phyloP scores from a whole-genome alignment of 2,797 vertebrate genomes.

The Takifugu rubripes region DNA sequence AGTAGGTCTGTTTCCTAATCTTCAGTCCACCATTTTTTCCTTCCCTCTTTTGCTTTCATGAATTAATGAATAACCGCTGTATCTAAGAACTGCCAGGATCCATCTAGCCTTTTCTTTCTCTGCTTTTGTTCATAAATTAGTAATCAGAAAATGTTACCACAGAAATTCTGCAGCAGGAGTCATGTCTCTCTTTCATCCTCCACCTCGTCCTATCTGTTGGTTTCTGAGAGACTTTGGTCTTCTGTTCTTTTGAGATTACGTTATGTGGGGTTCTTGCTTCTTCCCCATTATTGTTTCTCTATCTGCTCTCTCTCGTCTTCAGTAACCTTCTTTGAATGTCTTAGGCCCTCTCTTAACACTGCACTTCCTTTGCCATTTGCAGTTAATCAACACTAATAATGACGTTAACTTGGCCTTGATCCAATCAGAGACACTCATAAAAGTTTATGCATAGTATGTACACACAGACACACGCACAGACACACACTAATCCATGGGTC shows the following conservation, averaged over 20 bases:
- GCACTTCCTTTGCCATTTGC: constrained; percentile 62
- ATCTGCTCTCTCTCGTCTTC: constrained; percentile 25
- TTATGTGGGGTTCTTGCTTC: constrained; percentile 41
- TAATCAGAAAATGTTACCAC: constrained; percentile 65
- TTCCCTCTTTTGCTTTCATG: constrained; percentile 71
- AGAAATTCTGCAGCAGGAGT: constrained; percentile 45
- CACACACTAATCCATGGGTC: constrained; percentile 7
- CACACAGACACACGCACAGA: background rate
- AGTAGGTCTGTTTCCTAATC: constrained; percentile 50
- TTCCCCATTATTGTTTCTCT: constrained; percentile 41
- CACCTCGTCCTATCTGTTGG: constrained; percentile 24
- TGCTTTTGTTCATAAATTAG: constrained; percentile 70
- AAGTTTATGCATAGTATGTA: constrained; percentile 4
- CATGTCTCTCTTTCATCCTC: constrained; percentile 14
- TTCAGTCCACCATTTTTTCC: constrained; percentile 38
- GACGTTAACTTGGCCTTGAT: constrained; percentile 61
- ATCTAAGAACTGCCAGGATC: constrained; percentile 63
- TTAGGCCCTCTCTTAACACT: constrained; percentile 34
- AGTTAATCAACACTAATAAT: constrained; percentile 75
- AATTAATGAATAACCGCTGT: constrained; percentile 70
- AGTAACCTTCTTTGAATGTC: constrained; percentile 37
- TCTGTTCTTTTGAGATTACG: constrained; percentile 42
- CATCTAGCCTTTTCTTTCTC: constrained; percentile 56
- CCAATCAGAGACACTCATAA: constrained; percentile 52
- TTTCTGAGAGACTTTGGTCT: constrained; percentile 43